Percentiles rank a stretch among this genome's conserved stretches.
Conservation (phyloP, 2,888 invertebrate genomes). For the Drosophila monieri region DNA sequence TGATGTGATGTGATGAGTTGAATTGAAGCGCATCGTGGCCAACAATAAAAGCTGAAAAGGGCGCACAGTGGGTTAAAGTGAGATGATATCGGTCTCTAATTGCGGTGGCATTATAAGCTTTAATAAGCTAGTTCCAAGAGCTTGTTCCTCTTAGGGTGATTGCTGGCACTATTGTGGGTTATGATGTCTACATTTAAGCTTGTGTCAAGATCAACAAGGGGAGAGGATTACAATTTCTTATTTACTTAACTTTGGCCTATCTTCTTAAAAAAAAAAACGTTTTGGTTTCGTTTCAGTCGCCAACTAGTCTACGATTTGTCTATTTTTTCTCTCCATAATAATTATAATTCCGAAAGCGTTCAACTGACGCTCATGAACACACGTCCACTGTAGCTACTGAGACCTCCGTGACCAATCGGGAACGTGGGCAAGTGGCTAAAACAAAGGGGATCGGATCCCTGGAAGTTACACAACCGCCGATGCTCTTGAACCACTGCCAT, state of each 20-base stretch:
- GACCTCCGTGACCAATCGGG: constrained; percentile 37
- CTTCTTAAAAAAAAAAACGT: too few species aligned
- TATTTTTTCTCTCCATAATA: too few species aligned
- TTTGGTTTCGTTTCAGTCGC: neutral
- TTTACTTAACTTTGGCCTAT: too few species aligned
- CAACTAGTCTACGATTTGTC: constrained; percentile 4
- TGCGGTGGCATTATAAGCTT: constrained; percentile 10
- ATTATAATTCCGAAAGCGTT: constrained; percentile 18
- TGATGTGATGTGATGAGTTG: constrained; percentile 31
- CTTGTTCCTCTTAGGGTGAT: neutral
- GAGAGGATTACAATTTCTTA: neutral
- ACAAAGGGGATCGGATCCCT: constrained; percentile 17
- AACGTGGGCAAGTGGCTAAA: constrained; percentile 28
- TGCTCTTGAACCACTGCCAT: constrained; percentile 63
- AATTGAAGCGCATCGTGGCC: constrained; percentile 70
- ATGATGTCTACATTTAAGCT: neutral
- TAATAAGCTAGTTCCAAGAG: constrained; percentile 18
- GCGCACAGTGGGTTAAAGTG: constrained; percentile 54
- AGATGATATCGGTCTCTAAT: constrained; percentile 18
- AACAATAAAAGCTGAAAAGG: constrained; percentile 62
- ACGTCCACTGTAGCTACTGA: constrained; percentile 25
- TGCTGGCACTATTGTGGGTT: neutral
- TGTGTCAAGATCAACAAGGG: neutral
- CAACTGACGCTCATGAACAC: constrained; percentile 16
- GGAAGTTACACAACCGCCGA: constrained; percentile 33